Percentiles rank a stretch among this genome's conserved stretches.
phyloP scores from a whole-genome alignment of 2,888 invertebrate species.

The Lissocephala sabroskyi region DNA sequence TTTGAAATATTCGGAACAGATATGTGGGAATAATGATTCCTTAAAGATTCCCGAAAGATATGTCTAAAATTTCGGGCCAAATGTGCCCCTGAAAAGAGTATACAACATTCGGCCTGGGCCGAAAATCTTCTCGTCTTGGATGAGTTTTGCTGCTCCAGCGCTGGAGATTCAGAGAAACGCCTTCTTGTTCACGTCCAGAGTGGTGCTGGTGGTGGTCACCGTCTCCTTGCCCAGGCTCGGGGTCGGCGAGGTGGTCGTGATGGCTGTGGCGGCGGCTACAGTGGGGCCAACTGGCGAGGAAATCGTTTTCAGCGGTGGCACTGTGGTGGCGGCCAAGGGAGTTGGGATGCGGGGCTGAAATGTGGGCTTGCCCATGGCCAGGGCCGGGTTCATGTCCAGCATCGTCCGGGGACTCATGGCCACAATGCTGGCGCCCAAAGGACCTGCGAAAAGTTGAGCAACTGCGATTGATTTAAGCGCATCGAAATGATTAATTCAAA shows the following conservation, averaged over 20 bases:
- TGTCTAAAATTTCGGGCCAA: too few species aligned
- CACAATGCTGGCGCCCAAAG: conserved; percentile 72
- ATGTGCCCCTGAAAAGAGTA: too few species aligned
- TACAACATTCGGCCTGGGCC: too few species aligned
- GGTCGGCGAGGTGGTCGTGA: too few species aligned
- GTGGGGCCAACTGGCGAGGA: too few species aligned
- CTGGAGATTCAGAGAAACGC: conserved; percentile 47
- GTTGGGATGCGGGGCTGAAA: conserved; percentile 65
- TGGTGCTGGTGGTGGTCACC: conserved; percentile 30
- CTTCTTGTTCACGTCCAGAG: conserved; percentile 46
- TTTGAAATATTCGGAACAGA: too few species aligned
- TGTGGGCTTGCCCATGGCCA: conserved; percentile 72
- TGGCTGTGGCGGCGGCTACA: too few species aligned
- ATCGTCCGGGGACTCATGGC: conserved; percentile 72
- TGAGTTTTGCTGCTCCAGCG: conserved; percentile 20
- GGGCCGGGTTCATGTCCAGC: conserved; percentile 71
- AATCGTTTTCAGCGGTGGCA: too few species aligned
- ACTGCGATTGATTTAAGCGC: conserved; percentile 48
- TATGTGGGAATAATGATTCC: too few species aligned
- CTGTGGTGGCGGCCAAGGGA: conserved; percentile 38
- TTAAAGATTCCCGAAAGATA: too few species aligned
- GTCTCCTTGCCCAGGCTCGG: conserved; percentile 30
- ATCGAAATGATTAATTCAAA: conserved; percentile 14
- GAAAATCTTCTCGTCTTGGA: too few species aligned
- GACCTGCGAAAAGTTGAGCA: conserved; percentile 70